Base-by-base conservation (phyloP, 1,140 invertebrate genomes). In the Alviniconcha marisindica region DNA sequence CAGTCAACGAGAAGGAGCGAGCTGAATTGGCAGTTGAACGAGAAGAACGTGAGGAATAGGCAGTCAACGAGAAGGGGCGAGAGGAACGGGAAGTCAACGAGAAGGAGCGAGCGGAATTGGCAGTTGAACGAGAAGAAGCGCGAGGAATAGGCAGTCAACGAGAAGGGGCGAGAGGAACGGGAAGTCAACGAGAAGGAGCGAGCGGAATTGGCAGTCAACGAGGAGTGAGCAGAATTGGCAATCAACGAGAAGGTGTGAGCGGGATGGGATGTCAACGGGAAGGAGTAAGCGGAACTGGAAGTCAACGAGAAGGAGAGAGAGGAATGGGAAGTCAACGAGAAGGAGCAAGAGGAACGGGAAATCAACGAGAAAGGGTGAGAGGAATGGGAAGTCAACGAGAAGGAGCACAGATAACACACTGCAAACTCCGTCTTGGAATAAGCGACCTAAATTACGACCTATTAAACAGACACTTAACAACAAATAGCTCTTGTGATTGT, bases 221-320 rank as follows among this genome's bases (percentile, higher is more conserved):
- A 28, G n/a, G 33, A 76, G 77, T 48, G 24, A 54, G 77, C 44
- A 10, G 18, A 28, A 54, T 7, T 48, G 77, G 51, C 4, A 48
- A 44, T 18, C 10, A 77, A n/a, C 5, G 74, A 63, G 78, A 66
- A 14, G 33, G 28, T n/a, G 78, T 33, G 56, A 21, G 80, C 66
- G 38, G 31, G 76, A 81, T 28, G 33, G 18, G 44, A 2, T 21
- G 31, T n/a, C 33, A 81, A 4, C 14, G 14, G 40, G 2, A 5
- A 44, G 3, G 2, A 77, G 28, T 21, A 2, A 40, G 36, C 0
- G 48, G 21, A 14, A 44, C 15, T 18, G 69, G 31, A 33, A 73
- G 12, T 3, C 18, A 40, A 14, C 21, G 71, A 36, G 28, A 74
- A 4, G 15, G 66, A 38, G 28, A 38, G 31, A 42, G 14, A 40